phyloP scores from a whole-genome alignment of 2,888 invertebrate genomes.

The Nemapogon koenigi region DNA sequence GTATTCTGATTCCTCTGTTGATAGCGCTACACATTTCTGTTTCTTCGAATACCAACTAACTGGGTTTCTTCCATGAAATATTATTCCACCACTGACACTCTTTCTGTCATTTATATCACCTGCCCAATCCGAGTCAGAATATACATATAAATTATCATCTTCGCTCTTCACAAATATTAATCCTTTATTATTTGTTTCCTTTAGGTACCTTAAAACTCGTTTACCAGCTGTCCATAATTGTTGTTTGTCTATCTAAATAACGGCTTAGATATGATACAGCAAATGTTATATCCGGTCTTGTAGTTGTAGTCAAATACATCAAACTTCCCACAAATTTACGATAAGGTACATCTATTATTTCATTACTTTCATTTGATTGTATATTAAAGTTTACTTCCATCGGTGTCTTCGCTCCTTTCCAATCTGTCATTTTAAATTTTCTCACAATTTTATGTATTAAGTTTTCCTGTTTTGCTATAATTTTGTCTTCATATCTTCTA shows the following conservation, averaged over 20 bases:
- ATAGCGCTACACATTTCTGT: conserved; percentile 7
- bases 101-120: conserved; percentile 1
- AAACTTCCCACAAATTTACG: neutral
- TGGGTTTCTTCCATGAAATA: conserved; percentile 5
- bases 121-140: conserved; percentile 12
- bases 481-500: conserved; percentile 7
- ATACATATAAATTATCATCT: conserved; percentile 11
- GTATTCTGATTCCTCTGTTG: conserved; percentile 9
- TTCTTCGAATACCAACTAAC: conserved; percentile 9
- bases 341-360: neutral
- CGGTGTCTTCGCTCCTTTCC: conserved; percentile 3
- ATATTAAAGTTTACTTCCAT: neutral
- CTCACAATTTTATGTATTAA: conserved; percentile 9
- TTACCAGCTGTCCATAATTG: conserved; percentile 8
- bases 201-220: neutral
- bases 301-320: neutral
- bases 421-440: conserved; percentile 11
- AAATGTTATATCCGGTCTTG: conserved; percentile 11
- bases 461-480: neutral
- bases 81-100: conserved; percentile 3
- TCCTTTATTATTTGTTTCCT: conserved; percentile 9
- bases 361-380: neutral
- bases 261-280: conserved; percentile 10
- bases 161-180: conserved; percentile 9
- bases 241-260: conserved; percentile 9